Base-by-base conservation (phyloP, 2,888 invertebrate species). In the Idaea biselata region DNA sequence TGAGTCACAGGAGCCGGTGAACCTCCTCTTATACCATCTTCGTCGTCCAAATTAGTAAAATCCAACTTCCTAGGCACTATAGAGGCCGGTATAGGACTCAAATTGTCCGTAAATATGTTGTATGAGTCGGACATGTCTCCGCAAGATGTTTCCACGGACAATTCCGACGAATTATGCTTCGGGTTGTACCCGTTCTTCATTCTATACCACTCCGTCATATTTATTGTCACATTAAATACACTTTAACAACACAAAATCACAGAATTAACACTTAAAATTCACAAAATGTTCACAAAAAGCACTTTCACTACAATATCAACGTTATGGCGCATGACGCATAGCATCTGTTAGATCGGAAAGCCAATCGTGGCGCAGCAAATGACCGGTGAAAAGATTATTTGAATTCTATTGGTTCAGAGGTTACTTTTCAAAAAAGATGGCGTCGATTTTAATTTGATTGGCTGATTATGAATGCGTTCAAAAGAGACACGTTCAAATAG, bases 51-150 rank as follows among this genome's bases (percentile, higher is more conserved):
- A 75, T 76, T 75, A 66, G 82, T 88, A 79, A 95, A 95, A 77
- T 94, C 93, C 68, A 95, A 85, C 84, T 94, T 95, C 73, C 94
- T 93, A 14, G 94, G 94, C 77, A 93, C 89, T 73, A 93, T 93
- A 63, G 87, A 81, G 65, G 86, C 84, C 63, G 91, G 91, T 72
- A 94, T 93, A 56, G 94, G 94, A 73, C 94, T 94, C 69, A 93
- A 86, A 83, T 93, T 94, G 63, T 92, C 93, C 72, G 94, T 94
- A 77, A 94, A 93, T 75, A 88, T 83, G 77, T 94, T 94, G 76
- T 94, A 94, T 31, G 91, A 87, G 80, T 94, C 94, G 80, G 94
- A 94, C 87, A 94, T 93, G 84, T 95, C 95, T 86, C 94, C 95
- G 86, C 94, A 93, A 70, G 95, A 94, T 72, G 90, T 93, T 87